A percentile compares a stretch with the other conserved stretches of the same genome.
Evolutionary conservation across 2,797 vertebrate genomes (phyloP).

Genomic region (Lycodopsis pacificus): DNA sequence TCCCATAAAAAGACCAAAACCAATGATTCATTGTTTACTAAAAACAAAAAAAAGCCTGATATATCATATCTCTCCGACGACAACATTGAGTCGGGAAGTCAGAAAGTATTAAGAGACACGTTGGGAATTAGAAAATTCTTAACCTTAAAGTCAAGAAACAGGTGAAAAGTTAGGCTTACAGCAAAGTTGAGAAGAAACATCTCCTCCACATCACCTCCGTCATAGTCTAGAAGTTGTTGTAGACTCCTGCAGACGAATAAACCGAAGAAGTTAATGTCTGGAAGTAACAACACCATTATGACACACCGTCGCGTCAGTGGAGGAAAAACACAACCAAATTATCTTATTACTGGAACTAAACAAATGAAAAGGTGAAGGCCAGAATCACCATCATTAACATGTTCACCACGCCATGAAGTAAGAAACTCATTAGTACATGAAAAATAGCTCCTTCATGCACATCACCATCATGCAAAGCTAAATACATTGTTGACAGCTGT

Average conservation of each 20-base stretch:
- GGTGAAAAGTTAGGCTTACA: constrained; percentile 78
- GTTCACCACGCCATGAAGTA: background rate
- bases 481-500: background rate
- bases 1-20: background rate
- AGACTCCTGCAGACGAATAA: constrained; percentile 87
- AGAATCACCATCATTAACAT: background rate
- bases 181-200: constrained; percentile 95
- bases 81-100: background rate
- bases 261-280: background rate
- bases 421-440: background rate
- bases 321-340: background rate
- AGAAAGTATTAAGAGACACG: background rate
- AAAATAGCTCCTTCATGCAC: constrained; percentile 1
- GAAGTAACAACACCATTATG: background rate
- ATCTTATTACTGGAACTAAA: background rate
- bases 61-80: background rate
- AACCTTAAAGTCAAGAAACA: background rate
- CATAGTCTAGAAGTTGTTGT: constrained; percentile 94
- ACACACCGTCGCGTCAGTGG: background rate
- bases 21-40: too few relatives aligned
- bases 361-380: background rate
- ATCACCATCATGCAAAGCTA: background rate
- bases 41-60: background rate
- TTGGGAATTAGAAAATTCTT: background rate
- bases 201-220: constrained; percentile 92